phyloP scores from a whole-genome alignment of 2,888 invertebrate genomes.

The Polydesmus complanatus region DNA sequence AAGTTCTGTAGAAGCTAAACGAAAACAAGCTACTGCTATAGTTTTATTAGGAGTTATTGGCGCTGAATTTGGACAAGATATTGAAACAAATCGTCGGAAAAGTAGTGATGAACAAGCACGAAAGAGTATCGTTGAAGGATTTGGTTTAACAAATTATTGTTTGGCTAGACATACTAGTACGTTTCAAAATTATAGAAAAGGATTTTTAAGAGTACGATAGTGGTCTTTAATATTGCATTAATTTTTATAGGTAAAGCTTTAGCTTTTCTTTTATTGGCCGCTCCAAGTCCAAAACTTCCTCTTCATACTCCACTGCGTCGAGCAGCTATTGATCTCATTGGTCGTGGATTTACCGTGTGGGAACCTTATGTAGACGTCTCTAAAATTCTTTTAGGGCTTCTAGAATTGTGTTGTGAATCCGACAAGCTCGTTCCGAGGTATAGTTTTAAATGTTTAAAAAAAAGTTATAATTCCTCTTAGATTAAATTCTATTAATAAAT shows the following conservation, averaged over 20 bases:
- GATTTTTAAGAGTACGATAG: too few relatives aligned
- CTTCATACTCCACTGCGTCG: constrained; percentile 75
- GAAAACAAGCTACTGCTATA: constrained; percentile 94
- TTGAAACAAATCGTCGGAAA: constrained; percentile 40
- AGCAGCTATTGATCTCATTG: constrained; percentile 93
- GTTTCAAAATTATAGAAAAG: too few relatives aligned
- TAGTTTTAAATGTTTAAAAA: neutral
- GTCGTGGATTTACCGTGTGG: constrained; percentile 96
- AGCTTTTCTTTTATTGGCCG: constrained; percentile 77
- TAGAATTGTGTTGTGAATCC: constrained; percentile 83
- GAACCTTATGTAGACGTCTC: constrained; percentile 92
- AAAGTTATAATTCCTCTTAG: constrained; percentile 8
- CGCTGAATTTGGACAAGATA: constrained; percentile 95
- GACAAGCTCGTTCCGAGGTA: constrained; percentile 72
- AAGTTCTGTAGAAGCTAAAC: constrained; percentile 66
- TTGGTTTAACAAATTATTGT: constrained; percentile 72
- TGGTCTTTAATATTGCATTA: neutral
- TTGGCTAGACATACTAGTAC: constrained; percentile 76
- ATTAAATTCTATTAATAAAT: neutral
- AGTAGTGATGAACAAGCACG: constrained; percentile 46
- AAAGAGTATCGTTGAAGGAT: constrained; percentile 71
- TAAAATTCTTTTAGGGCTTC: constrained; percentile 68
- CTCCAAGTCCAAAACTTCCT: constrained; percentile 50
- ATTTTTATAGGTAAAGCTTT: constrained; percentile 55
- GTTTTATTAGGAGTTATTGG: constrained; percentile 94